Conservation (phyloP, 2,888 invertebrate species). For the Zelleria hepariella region DNA sequence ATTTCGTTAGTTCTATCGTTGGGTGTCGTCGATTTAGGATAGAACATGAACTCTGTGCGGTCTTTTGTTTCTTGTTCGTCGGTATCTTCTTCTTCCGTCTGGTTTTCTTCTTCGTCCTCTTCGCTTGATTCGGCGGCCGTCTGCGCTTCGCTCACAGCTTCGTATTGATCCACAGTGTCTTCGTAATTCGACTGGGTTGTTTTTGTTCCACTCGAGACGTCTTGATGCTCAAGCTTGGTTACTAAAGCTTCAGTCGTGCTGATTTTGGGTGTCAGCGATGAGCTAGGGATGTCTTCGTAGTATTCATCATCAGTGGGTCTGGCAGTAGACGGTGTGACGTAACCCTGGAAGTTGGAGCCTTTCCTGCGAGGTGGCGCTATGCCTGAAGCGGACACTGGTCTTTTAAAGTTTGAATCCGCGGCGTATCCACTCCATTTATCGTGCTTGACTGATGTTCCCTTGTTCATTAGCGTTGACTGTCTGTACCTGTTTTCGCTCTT, state of each 20-base stretch:
- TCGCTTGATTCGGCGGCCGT: constrained; percentile 13
- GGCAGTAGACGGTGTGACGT: constrained; percentile 35
- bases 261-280: neutral
- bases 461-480: constrained; percentile 51
- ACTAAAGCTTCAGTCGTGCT: constrained; percentile 13
- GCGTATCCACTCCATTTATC: constrained; percentile 45
- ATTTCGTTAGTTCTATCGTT: constrained; percentile 26
- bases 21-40: constrained; percentile 22
- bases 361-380: constrained; percentile 39
- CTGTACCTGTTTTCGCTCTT: constrained; percentile 52
- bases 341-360: constrained; percentile 59
- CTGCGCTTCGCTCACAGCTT: constrained; percentile 21
- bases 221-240: constrained; percentile 10
- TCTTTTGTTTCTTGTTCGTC: constrained; percentile 34
- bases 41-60: constrained; percentile 41
- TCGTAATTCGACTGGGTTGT: constrained; percentile 24
- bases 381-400: constrained; percentile 19
- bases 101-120: constrained; percentile 17
- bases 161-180: constrained; percentile 24
- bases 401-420: constrained; percentile 23
- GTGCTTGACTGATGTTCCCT: constrained; percentile 63
- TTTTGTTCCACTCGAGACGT: constrained; percentile 11
- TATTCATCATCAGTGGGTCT: constrained; percentile 26
- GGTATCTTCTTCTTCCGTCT: constrained; percentile 6
- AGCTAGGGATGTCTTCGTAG: constrained; percentile 17